These are phyloP conservation scores for Gavialis gangeticus DNA, from an alignment of 2,113 vertebrate genomes.

Conservation along the genomic window DNA sequence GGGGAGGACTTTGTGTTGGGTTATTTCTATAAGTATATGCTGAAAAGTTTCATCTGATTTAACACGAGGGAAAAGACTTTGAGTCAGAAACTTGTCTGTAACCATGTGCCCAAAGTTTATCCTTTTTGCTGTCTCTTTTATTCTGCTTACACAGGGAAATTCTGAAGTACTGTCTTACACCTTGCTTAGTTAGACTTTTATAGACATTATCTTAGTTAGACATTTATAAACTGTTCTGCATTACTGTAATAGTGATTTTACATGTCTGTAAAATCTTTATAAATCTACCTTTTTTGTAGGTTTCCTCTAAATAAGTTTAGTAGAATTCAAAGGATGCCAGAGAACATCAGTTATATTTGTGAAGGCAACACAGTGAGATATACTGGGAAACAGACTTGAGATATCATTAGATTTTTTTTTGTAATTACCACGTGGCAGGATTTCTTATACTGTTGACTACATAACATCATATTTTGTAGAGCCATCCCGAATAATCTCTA, in stretches of 20 bases:
- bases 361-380: neutral
- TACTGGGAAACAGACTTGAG: neutral
- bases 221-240: neutral
- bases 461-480: neutral
- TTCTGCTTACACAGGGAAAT: neutral
- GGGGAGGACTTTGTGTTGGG: neutral
- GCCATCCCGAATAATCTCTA: neutral
- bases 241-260: neutral
- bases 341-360: neutral
- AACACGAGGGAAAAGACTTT: neutral
- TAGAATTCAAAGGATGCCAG: neutral
- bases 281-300: neutral
- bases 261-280: neutral
- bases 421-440: neutral
- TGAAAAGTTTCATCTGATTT: neutral
- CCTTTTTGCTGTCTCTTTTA: neutral
- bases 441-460: neutral
- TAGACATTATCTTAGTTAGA: neutral
- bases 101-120: neutral
- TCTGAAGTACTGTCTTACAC: neutral
- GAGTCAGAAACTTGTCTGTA: neutral
- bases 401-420: neutral
- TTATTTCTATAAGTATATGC: neutral
- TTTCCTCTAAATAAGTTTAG: neutral
- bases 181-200: neutral